Conservation (phyloP, 2,113 vertebrate species). For the Stercorarius parasiticus region DNA sequence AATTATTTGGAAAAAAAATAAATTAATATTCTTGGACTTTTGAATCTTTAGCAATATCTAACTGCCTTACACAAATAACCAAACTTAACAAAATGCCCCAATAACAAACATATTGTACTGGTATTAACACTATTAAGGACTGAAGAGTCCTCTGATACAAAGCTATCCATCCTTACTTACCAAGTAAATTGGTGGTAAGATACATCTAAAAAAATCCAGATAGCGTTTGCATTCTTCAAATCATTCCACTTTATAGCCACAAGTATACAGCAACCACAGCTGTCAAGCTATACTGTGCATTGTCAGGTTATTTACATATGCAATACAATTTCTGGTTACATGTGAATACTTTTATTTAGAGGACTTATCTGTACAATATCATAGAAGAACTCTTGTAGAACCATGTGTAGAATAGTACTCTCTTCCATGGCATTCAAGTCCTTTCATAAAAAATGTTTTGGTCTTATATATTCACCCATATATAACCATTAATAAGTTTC, state of each 20-base stretch:
- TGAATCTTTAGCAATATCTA: background rate
- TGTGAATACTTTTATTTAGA: background rate
- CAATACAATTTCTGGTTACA: background rate
- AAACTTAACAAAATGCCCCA: background rate
- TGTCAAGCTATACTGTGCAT: background rate
- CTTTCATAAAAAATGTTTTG: background rate
- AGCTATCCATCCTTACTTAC: background rate
- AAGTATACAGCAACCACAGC: background rate
- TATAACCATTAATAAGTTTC: background rate
- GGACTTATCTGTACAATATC: background rate
- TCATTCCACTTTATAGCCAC: background rate
- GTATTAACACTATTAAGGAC: background rate
- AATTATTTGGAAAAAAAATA: background rate
- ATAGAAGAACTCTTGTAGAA: background rate
- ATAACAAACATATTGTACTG: background rate
- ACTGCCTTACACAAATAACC: background rate
- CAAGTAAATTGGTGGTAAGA: background rate
- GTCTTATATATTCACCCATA: background rate
- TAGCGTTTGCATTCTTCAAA: background rate
- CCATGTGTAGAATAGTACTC: background rate
- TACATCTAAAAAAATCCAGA: background rate
- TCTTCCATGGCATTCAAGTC: background rate
- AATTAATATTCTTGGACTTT: background rate
- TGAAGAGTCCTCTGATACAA: background rate
- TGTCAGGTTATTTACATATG: background rate